Percentiles rank a stretch among this genome's conserved stretches.
These are phyloP conservation scores for Oreonectes daqikongensis DNA, from an alignment of 2,797 vertebrate genomes.

Conservation along the genomic window DNA sequence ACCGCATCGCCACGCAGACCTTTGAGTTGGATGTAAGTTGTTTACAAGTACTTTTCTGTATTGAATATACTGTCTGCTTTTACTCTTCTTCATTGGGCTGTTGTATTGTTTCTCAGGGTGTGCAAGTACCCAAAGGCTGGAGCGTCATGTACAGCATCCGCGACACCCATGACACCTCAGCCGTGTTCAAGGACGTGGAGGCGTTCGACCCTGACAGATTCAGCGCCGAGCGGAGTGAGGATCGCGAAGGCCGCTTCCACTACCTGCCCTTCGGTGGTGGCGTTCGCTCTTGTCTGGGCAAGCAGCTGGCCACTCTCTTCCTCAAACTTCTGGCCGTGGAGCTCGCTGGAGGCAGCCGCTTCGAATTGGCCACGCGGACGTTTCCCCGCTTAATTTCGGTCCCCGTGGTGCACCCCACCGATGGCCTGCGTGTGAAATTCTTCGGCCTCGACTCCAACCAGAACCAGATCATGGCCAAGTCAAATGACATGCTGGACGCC, in stretches of 20 bases:
- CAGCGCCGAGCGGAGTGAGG: slow-evolving; percentile 86
- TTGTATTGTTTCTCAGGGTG: slow-evolving; percentile 78
- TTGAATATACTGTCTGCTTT: neutral
- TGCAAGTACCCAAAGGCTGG: slow-evolving; percentile 98
- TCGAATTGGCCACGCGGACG: slow-evolving; percentile 90
- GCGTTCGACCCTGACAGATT: slow-evolving; percentile 95
- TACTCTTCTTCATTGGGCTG: neutral
- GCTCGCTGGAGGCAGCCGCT: slow-evolving; percentile 91
- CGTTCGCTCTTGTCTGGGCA: slow-evolving; percentile 93
- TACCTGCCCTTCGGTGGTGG: slow-evolving; percentile 96
- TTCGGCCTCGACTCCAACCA: slow-evolving; percentile 97
- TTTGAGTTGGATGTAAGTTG: slow-evolving; percentile 94
- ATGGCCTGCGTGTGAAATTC: slow-evolving; percentile 94
- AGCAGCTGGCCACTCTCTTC: slow-evolving; percentile 94
- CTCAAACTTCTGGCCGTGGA: slow-evolving; percentile 92
- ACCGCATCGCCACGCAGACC: slow-evolving; percentile 95
- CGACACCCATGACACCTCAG: slow-evolving; percentile 94
- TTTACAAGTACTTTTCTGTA: neutral
- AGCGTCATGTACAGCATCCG: slow-evolving; percentile 99
- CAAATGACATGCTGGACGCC: slow-evolving; percentile 89
- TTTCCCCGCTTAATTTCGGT: slow-evolving; percentile 91
- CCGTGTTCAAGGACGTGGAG: slow-evolving; percentile 91
- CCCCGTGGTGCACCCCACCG: slow-evolving; percentile 92
- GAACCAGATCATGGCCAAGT: slow-evolving; percentile 94
- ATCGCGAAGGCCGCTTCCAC: slow-evolving; percentile 94